Conservation (phyloP, 92 coral and sea anemone species). For the Porites lobata region DNA sequence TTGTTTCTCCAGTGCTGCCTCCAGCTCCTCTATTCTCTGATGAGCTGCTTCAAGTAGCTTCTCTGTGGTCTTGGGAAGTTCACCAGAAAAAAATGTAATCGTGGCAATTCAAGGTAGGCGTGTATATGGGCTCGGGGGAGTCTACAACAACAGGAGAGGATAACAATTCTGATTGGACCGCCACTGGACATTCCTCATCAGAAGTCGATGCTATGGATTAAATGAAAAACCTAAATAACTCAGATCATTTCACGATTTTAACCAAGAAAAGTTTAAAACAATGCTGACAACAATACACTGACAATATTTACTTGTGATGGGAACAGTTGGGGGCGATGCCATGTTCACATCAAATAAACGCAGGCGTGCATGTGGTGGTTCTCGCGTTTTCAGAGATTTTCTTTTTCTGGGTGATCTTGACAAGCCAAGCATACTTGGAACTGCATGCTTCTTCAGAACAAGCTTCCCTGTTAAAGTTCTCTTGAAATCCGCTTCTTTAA, state of each 20-base stretch:
- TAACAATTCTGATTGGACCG: slow-evolving; percentile 15
- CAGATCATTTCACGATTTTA: slow-evolving; percentile 37
- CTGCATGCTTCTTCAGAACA: slow-evolving; percentile 48
- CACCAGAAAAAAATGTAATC: slow-evolving; percentile 27
- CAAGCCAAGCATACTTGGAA: slow-evolving; percentile 43
- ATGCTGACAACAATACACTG: slow-evolving; percentile 22
- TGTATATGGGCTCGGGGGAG: slow-evolving; percentile 15
- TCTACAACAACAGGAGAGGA: slow-evolving; percentile 34
- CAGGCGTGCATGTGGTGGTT: slow-evolving; percentile 44
- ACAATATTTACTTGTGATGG: slow-evolving; percentile 44
- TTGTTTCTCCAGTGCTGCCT: slow-evolving; percentile 16
- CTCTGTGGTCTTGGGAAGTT: slow-evolving; percentile 36
- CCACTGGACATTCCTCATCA: slow-evolving; percentile 19
- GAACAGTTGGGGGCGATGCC: slow-evolving; percentile 43
- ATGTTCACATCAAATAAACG: slow-evolving; percentile 38
- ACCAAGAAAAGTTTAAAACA: slow-evolving; percentile 24
- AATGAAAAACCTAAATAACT: slow-evolving; percentile 14
- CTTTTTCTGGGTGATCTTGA: slow-evolving; percentile 45
- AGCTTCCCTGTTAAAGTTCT: slow-evolving; percentile 46
- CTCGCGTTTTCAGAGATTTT: slow-evolving; percentile 46
- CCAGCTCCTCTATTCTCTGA: slow-evolving; percentile 39
- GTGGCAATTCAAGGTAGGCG: slow-evolving; percentile 22
- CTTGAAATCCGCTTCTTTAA: slow-evolving; percentile 34
- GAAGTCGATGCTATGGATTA: slow-evolving; percentile 39
- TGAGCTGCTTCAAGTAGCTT: slow-evolving; percentile 64